Evolutionary conservation across 2,888 invertebrate species (phyloP), one percentile per base, ranked within the genome.

Genomic region (Drosophila tripunctata): DNA sequence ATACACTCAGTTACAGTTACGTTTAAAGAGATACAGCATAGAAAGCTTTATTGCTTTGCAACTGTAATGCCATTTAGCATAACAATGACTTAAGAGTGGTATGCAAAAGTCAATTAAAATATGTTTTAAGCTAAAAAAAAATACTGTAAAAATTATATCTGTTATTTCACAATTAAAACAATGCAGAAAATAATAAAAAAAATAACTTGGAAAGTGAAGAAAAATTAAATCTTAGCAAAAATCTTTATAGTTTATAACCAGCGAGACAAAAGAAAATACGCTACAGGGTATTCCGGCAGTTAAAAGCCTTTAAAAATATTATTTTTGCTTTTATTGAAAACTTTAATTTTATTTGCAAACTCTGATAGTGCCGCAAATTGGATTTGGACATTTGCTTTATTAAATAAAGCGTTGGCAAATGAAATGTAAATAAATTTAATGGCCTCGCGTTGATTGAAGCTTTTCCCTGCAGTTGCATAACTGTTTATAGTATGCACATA

Each of bases 351-450:
- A 67, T 60, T 67, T 40, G 10, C 31, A 14, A 10, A 19, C 19
- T 48, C 41, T 56, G 15, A 24, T 15, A 40, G 30, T 15, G 21
- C 12, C 27, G 38, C 31, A 62, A 68, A 74, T 67, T 54, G 35
- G 45, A 57, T 57, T 63, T 62, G 8, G 33, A 22, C 19, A 17
- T 22, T 21, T 44, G 41, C 47, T 73, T 62, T 55, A 73, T 73
- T 73, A 40, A 56, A 67, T 71, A 36, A 73, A 72, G 60, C 60
- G 22, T 2, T 43, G 22, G 35, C 40, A 48, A 67, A 52, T 66
- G 67, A 24, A 45, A 35, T 41, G 41, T 52, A 52, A 51, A 61
- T 58, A 36, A 27, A 43, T 52, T 52, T 24, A 14, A 63, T 43
- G 12, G 27, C 41, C 24, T 14, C 27, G 15, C 31, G 6, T 24